These are phyloP conservation scores for Synanceia verrucosa DNA, from an alignment of 2,797 vertebrate species.

Conservation along the genomic window DNA sequence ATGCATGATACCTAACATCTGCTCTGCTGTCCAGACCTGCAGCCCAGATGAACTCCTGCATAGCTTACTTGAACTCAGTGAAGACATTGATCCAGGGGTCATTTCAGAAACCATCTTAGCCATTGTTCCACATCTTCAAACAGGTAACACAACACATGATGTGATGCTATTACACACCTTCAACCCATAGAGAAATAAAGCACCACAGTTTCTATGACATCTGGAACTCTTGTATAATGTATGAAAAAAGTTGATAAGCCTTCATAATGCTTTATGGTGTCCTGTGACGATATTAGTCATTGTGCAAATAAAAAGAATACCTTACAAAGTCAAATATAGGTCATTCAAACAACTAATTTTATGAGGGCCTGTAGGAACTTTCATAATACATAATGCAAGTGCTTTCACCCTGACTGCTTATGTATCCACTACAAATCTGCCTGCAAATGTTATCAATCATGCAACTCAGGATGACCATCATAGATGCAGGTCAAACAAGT, in stretches of 20 bases:
- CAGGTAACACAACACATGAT: conserved; percentile 79
- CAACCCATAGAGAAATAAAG: neutral
- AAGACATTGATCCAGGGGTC: conserved; percentile 83
- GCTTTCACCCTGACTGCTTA: neutral
- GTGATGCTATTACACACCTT: neutral
- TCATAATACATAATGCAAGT: neutral
- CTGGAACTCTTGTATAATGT: neutral
- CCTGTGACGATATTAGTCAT: neutral
- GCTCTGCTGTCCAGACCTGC: conserved; percentile 68
- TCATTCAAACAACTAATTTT: too few species aligned
- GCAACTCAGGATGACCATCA: too few species aligned
- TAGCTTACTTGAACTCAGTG: conserved; percentile 85
- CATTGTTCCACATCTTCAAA: conserved; percentile 87
- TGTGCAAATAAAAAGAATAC: neutral
- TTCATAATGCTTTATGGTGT: neutral
- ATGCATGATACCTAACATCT: neutral
- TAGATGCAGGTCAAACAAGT: too few species aligned
- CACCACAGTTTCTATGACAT: neutral
- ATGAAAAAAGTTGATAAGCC: neutral
- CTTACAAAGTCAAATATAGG: neutral
- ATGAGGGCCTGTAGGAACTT: neutral
- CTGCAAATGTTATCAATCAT: neutral
- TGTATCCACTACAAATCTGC: too few species aligned
- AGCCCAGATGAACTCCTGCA: conserved; percentile 77
- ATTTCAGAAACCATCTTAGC: conserved; percentile 85